Conservation (phyloP, 2,888 invertebrate species). For the Malthinus flaveolus region DNA sequence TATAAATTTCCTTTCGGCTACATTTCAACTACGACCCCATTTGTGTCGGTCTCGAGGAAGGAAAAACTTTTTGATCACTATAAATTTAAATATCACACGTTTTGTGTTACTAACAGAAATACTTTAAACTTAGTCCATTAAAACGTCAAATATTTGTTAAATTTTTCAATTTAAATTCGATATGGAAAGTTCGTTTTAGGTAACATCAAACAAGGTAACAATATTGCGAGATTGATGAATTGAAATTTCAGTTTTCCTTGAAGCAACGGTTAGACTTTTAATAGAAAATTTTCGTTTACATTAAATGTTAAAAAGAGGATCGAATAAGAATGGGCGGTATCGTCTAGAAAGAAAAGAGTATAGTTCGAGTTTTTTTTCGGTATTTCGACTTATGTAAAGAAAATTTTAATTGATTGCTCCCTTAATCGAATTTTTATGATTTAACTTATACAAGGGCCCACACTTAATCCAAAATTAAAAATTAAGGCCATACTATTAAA, state of each 20-base stretch:
- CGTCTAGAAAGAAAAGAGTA: slow-evolving; percentile 6
- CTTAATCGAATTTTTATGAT: slow-evolving; percentile 23
- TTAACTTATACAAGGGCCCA: too few relatives aligned
- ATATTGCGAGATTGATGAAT: slow-evolving; percentile 17
- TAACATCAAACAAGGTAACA: slow-evolving; percentile 19
- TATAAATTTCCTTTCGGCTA: not conserved
- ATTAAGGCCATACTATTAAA: too few relatives aligned
- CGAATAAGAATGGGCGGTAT: slow-evolving; percentile 4
- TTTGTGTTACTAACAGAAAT: slow-evolving; percentile 8
- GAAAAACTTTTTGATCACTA: too few relatives aligned
- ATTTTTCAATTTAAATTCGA: slow-evolving; percentile 27
- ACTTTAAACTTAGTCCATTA: slow-evolving; percentile 15
- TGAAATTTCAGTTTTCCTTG: slow-evolving; percentile 15
- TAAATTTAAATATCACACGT: too few relatives aligned
- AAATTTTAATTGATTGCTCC: slow-evolving; percentile 26
- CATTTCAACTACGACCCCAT: not conserved
- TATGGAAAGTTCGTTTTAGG: slow-evolving; percentile 15
- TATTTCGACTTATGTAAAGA: slow-evolving; percentile 21
- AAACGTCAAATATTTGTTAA: slow-evolving; percentile 24
- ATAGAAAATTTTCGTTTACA: slow-evolving; percentile 22
- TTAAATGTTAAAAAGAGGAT: slow-evolving; percentile 10
- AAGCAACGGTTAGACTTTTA: slow-evolving; percentile 15
- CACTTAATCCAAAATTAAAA: too few relatives aligned
- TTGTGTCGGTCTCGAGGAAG: too few relatives aligned
- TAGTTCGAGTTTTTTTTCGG: slow-evolving; percentile 24